A percentile compares a stretch with the other conserved stretches of the same genome.
Conservation (phyloP, 2,113 vertebrate species). For the Peromyscus californicus region DNA sequence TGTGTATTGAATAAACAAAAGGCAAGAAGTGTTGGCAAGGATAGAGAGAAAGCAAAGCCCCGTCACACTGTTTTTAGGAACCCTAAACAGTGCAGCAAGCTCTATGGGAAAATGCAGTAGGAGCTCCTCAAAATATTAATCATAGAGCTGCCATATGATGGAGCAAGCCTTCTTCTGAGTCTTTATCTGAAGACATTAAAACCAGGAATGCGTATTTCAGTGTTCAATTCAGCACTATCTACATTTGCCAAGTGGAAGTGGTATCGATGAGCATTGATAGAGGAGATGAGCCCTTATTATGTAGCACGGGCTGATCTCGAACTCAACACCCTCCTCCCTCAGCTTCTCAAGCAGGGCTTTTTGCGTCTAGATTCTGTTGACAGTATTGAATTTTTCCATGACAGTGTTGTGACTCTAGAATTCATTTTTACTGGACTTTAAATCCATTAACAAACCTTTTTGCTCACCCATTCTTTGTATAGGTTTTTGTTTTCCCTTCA, state of each 20-base stretch:
- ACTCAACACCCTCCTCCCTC: background rate
- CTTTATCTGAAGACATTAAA: background rate
- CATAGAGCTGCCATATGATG: background rate
- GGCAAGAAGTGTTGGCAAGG: no score
- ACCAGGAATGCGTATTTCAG: background rate
- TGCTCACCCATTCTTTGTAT: background rate
- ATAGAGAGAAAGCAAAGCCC: background rate
- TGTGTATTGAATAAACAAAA: background rate
- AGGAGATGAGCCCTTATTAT: background rate
- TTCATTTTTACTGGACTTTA: constrained; percentile 17
- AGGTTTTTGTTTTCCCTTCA: background rate
- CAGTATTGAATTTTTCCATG: background rate
- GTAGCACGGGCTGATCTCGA: background rate
- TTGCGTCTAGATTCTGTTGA: background rate
- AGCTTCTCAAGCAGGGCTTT: background rate
- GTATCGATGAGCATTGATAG: no score
- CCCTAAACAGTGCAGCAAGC: background rate
- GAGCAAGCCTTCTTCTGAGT: background rate
- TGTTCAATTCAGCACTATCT: background rate
- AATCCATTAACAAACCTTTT: background rate
- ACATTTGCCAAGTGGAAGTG: background rate
- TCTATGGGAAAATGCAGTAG: background rate
- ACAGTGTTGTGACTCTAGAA: background rate
- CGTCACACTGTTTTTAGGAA: background rate
- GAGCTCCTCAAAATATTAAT: background rate